Evolutionary conservation across 2,113 vertebrate species (phyloP).

Genomic region (Neodontobutis hainanensis): DNA sequence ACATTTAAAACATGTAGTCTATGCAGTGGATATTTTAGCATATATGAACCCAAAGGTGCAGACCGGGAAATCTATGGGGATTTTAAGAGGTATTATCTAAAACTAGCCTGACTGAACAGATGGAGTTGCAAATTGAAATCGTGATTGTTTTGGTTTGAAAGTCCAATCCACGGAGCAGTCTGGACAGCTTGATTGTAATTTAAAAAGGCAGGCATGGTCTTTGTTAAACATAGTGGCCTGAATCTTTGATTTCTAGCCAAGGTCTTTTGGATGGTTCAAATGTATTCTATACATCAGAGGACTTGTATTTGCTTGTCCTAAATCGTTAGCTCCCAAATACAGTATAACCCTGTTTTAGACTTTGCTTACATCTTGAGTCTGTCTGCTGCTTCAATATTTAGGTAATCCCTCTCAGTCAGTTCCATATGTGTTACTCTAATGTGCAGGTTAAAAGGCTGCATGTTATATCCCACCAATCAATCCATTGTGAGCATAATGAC

Average conservation of each 20-base stretch:
- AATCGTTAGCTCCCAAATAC: constrained; percentile 19
- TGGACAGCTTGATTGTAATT: not conserved
- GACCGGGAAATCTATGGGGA: not conserved
- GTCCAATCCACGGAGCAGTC: not conserved
- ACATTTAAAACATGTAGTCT: not conserved
- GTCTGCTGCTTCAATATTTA: constrained; percentile 18
- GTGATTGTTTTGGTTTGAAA: not conserved
- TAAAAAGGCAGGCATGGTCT: not conserved
- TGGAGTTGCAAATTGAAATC: not conserved
- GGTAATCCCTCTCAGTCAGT: constrained; percentile 37
- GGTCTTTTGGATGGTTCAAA: constrained; percentile 6
- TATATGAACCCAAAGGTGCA: not conserved
- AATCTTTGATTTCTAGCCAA: not conserved
- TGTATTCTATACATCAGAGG: not conserved
- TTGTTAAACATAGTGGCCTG: not conserved
- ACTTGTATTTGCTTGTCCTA: constrained; percentile 1
- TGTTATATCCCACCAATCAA: constrained; percentile 29
- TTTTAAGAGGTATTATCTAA: constrained; percentile 1
- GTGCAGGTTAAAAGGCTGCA: constrained; percentile 23
- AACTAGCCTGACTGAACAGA: constrained; percentile 1
- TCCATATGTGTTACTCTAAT: constrained; percentile 52
- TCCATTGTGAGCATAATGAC: constrained; percentile 29
- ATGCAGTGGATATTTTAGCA: not conserved
- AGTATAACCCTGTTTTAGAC: not conserved
- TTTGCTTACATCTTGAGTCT: constrained; percentile 30